These are phyloP conservation scores for Bibio marci DNA, from an alignment of 2,888 invertebrate species.

Conservation along the genomic window DNA sequence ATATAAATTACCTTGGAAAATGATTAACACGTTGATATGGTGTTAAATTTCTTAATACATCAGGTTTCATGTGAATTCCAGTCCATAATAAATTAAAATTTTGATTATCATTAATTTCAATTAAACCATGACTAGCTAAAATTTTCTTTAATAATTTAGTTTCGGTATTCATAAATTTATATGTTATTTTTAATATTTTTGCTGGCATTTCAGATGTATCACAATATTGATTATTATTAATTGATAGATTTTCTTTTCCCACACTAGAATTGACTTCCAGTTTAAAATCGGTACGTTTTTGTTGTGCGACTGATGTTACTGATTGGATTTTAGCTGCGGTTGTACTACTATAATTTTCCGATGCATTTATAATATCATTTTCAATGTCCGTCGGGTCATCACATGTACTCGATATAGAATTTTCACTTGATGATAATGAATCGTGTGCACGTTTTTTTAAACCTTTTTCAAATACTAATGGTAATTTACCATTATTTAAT, in stretches of 20 bases:
- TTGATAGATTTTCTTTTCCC: conserved; percentile 9
- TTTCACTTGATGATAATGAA: conserved; percentile 23
- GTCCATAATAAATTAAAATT: conserved; percentile 85
- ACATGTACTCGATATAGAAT: conserved; percentile 24
- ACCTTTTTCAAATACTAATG: conserved; percentile 4
- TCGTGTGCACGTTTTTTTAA: conserved; percentile 15
- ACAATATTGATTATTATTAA: conserved; percentile 4
- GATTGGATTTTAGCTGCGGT: no score
- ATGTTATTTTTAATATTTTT: conserved; percentile 51
- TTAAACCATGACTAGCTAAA: conserved; percentile 59
- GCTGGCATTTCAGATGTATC: conserved; percentile 37
- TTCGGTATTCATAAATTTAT: conserved; percentile 66
- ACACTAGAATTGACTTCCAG: not conserved
- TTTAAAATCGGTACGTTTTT: not conserved
- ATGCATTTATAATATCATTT: conserved; percentile 28
- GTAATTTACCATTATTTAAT: not conserved
- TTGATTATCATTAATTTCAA: conserved; percentile 49
- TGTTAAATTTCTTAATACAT: conserved; percentile 58
- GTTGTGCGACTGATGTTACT: not conserved
- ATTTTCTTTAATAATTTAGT: conserved; percentile 60
- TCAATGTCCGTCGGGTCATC: conserved; percentile 33
- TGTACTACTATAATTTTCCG: not conserved
- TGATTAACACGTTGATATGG: conserved; percentile 92
- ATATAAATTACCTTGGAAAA: conserved; percentile 56
- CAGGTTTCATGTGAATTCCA: conserved; percentile 81